Percentiles rank a stretch among this genome's conserved stretches.
phyloP scores from a whole-genome alignment of 2,797 vertebrate species.

The Phoeniculus purpureus region DNA sequence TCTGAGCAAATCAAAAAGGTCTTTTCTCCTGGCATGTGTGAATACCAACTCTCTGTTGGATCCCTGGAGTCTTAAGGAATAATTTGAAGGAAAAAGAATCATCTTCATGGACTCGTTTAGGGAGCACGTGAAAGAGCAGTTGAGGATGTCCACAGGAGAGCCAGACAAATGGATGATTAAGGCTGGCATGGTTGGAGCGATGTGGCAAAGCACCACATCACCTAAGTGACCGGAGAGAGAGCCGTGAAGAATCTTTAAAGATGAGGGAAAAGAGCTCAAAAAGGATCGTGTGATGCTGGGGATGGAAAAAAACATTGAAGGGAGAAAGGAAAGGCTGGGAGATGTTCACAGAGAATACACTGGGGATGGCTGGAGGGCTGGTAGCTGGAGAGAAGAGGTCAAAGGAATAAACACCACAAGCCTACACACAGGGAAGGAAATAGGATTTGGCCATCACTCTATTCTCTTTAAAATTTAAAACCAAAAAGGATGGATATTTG shows the following conservation, averaged over 20 bases:
- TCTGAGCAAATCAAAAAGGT: neutral
- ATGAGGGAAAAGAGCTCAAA: neutral
- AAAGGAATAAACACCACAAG: neutral
- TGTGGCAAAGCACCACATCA: neutral
- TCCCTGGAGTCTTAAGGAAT: neutral
- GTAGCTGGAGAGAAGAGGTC: neutral
- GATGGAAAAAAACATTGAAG: neutral
- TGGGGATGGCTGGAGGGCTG: neutral
- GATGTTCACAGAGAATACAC: neutral
- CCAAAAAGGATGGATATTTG: neutral
- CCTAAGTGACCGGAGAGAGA: fast-evolving
- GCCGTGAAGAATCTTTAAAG: neutral
- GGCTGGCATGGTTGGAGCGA: neutral
- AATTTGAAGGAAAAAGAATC: neutral
- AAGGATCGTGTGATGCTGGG: neutral
- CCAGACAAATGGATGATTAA: neutral
- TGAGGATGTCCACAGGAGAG: neutral
- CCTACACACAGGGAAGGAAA: neutral
- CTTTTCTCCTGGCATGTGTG: neutral
- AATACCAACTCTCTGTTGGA: neutral
- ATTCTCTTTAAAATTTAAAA: neutral
- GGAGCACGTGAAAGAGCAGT: neutral
- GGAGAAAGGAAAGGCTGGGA: neutral
- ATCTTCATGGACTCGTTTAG: neutral
- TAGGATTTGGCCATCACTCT: neutral